These are phyloP conservation scores for Rhinichthys klamathensis DNA, from an alignment of 2,113 vertebrate genomes.

Conservation along the genomic window DNA sequence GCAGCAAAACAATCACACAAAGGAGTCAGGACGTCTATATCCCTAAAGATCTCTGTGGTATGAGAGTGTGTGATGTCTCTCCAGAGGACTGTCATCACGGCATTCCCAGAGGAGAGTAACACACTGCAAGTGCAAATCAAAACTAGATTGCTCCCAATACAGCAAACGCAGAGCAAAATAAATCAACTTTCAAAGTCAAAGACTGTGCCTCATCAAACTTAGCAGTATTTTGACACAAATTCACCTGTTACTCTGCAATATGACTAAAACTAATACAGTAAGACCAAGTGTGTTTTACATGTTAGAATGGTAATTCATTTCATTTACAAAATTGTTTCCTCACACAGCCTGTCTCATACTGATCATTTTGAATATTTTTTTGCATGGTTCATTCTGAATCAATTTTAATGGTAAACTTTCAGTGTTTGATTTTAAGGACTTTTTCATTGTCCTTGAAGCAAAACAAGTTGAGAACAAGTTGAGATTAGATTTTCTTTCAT, in stretches of 20 bases:
- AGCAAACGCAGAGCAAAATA: not conserved
- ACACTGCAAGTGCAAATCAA: not conserved
- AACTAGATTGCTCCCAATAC: not conserved
- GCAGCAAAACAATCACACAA: constrained; percentile 48
- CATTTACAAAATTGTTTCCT: too few species aligned
- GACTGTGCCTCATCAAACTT: not conserved
- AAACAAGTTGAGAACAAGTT: not conserved
- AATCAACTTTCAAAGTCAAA: not conserved
- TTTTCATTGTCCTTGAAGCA: not conserved
- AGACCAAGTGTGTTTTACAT: not conserved
- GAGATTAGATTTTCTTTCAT: not conserved
- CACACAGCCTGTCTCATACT: too few species aligned
- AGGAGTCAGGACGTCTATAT: not conserved
- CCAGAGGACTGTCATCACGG: constrained; percentile 44
- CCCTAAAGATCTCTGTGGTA: constrained; percentile 24
- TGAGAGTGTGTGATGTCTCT: constrained; percentile 11
- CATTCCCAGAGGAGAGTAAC: constrained; percentile 19
- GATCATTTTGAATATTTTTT: too few species aligned
- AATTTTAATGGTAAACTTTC: not conserved
- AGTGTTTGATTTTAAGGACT: not conserved
- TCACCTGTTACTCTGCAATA: not conserved
- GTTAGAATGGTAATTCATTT: not conserved
- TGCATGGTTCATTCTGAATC: too few species aligned
- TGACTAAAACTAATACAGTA: not conserved
- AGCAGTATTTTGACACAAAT: not conserved